phyloP scores from a whole-genome alignment of 1,140 invertebrate genomes.

The Sminthurides bifidus region DNA sequence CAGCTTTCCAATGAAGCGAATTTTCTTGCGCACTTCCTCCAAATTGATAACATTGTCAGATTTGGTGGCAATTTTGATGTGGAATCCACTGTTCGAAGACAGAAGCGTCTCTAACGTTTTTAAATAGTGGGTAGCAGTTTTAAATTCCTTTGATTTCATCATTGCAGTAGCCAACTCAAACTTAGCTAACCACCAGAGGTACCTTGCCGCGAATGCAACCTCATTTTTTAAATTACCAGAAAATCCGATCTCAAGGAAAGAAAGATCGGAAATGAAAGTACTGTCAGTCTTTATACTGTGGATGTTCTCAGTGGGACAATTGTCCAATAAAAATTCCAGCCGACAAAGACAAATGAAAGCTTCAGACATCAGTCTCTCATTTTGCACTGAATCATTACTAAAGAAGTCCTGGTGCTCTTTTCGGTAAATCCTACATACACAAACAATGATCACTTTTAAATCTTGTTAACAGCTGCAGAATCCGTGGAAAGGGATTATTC shows the following conservation, averaged over 20 bases:
- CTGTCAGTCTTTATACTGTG: background rate
- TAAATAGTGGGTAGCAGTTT: background rate
- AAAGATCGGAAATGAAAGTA: background rate
- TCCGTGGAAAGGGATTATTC: no score
- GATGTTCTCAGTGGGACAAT: background rate
- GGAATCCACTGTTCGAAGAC: background rate
- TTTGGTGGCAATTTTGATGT: constrained; percentile 13
- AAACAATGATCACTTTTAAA: no score
- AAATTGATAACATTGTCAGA: constrained; percentile 15
- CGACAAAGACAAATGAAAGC: no score
- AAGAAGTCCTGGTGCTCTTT: no score
- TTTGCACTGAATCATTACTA: no score
- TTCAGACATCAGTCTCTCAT: no score
- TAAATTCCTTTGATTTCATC: background rate
- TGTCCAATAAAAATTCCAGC: constrained; percentile 1
- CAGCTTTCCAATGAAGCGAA: constrained; percentile 10
- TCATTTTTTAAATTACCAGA: background rate
- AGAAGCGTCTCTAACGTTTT: background rate
- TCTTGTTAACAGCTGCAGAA: no score
- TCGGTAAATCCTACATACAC: no score
- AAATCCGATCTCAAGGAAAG: background rate
- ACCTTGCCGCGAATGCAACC: background rate
- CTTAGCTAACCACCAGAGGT: constrained; percentile 8
- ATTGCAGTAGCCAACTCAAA: constrained; percentile 2
- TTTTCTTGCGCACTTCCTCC: constrained; percentile 18